These are phyloP conservation scores for Pocillopora meandrina DNA, from an alignment of 92 coral and sea anemone genomes.

Conservation along the genomic window DNA sequence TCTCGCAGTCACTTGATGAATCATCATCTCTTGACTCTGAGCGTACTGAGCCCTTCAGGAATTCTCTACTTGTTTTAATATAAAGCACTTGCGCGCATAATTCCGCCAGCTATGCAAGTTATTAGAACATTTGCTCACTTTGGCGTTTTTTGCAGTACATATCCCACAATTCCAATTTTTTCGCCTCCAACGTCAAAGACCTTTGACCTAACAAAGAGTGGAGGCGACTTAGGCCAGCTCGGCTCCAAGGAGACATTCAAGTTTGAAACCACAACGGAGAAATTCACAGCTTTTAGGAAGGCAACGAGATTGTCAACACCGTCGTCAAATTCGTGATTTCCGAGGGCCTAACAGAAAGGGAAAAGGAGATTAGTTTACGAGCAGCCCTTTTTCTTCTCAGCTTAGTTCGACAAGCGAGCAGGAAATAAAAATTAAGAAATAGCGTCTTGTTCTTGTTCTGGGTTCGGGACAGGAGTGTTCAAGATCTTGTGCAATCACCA, in stretches of 20 bases:
- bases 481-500: no score
- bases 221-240: slow-evolving; percentile 65
- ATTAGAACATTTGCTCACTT: slow-evolving; percentile 34
- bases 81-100: background rate
- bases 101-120: background rate
- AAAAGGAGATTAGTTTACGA: no score
- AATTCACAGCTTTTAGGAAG: slow-evolving; percentile 63
- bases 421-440: no score
- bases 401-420: no score
- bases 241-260: slow-evolving; percentile 77
- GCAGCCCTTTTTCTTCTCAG: no score
- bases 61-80: no score
- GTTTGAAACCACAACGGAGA: slow-evolving; percentile 83
- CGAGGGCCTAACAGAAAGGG: slow-evolving; percentile 64
- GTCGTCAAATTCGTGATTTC: slow-evolving; percentile 96
- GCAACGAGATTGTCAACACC: slow-evolving; percentile 76
- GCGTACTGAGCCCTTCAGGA: no score
- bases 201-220: slow-evolving; percentile 54
- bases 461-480: no score
- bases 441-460: no score
- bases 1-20: no score
- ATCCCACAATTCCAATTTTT: slow-evolving; percentile 88
- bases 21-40: no score
- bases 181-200: slow-evolving; percentile 72
- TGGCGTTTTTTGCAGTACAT: slow-evolving; percentile 57